Evolutionary conservation across 2,888 invertebrate species (phyloP).

Genomic region (Hyposoter dolosus): DNA sequence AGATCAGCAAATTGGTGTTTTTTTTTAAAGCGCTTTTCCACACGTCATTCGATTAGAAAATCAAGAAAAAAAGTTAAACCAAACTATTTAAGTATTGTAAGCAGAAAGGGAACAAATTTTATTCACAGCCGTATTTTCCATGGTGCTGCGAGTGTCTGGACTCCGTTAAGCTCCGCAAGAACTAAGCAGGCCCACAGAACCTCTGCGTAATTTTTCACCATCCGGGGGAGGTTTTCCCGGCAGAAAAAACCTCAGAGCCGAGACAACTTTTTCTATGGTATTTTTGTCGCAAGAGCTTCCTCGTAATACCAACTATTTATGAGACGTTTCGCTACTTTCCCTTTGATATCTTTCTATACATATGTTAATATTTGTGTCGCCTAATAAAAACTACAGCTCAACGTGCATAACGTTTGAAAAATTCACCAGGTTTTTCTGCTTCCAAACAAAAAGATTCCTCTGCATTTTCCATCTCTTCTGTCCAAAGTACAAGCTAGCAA

Average conservation of each 20-base stretch:
- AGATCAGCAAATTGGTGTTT: not conserved
- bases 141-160: not conserved
- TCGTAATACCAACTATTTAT: conserved; percentile 45
- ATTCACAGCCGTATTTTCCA: conserved; percentile 1
- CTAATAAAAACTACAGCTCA: conserved; percentile 8
- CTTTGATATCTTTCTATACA: not conserved
- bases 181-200: not conserved
- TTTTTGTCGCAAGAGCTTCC: conserved; percentile 16
- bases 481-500: too few relatives aligned
- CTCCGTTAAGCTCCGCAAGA: not conserved
- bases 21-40: not conserved
- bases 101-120: not conserved
- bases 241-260: conserved; percentile 10
- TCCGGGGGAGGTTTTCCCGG: not conserved
- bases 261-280: conserved; percentile 7
- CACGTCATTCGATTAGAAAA: too few relatives aligned
- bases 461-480: too few relatives aligned
- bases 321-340: conserved; percentile 19
- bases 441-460: too few relatives aligned
- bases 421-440: too few relatives aligned
- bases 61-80: not conserved
- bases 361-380: conserved; percentile 16
- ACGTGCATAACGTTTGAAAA: not conserved
- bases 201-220: not conserved
- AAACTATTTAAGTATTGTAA: not conserved